Conservation (phyloP, 2,888 invertebrate species). For the Cantharis rufa region DNA sequence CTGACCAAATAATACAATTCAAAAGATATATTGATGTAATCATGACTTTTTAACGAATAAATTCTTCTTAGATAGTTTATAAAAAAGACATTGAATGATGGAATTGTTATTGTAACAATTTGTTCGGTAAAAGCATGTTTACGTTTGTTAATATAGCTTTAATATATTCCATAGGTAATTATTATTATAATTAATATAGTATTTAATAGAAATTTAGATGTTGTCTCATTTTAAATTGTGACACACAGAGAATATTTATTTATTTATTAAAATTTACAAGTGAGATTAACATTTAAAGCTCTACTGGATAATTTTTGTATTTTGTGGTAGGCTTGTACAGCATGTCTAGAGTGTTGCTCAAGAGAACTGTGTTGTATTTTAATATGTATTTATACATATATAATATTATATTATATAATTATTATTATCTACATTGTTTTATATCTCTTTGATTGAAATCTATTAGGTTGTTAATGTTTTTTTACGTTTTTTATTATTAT, state of each 20-base stretch:
- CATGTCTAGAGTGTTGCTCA: conserved; percentile 34
- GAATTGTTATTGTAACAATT: neutral
- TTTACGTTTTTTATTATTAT: conserved; percentile 35
- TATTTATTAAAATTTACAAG: conserved; percentile 36
- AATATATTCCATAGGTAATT: conserved; percentile 23
- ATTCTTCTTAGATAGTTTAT: conserved; percentile 7
- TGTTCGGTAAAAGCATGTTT: conserved; percentile 19
- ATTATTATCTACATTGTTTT: conserved; percentile 11
- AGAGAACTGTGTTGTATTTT: conserved; percentile 34
- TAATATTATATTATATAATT: neutral
- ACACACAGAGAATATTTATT: conserved; percentile 36
- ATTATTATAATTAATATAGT: conserved; percentile 20
- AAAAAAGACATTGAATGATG: neutral
- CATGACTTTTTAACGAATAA: conserved; percentile 19
- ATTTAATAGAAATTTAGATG: conserved; percentile 18
- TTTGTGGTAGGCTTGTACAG: conserved; percentile 27
- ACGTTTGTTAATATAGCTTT: conserved; percentile 28
- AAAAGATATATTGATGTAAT: conserved; percentile 12
- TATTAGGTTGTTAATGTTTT: conserved; percentile 35
- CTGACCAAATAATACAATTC: conserved; percentile 38
- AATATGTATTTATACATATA: conserved; percentile 13
- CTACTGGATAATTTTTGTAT: conserved; percentile 37
- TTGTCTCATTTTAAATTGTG: conserved; percentile 18
- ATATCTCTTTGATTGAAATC: conserved; percentile 31
- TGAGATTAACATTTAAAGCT: conserved; percentile 38